These are phyloP conservation scores for Gymnarchus niloticus DNA, from an alignment of 2,113 vertebrate species.

Conservation along the genomic window DNA sequence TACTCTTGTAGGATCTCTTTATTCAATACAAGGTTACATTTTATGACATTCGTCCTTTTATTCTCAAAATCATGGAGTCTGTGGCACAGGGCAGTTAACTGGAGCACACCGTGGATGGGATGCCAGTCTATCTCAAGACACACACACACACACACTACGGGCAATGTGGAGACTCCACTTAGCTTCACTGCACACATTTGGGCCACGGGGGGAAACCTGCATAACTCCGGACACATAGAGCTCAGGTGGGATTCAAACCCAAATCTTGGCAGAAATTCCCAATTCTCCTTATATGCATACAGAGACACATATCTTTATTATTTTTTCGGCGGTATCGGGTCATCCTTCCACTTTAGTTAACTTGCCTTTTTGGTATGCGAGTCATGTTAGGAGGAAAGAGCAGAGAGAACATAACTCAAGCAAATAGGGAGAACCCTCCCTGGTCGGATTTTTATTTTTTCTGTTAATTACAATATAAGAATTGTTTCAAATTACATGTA, in stretches of 20 bases:
- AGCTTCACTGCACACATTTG: background rate
- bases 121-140: background rate
- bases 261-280: background rate
- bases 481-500: constrained; percentile 36
- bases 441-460: constrained; percentile 51
- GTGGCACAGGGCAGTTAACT: background rate
- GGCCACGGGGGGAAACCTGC: background rate
- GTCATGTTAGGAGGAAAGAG: constrained; percentile 14
- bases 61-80: background rate
- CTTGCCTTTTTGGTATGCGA: constrained; percentile 42
- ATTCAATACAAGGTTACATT: no score
- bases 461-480: constrained; percentile 48
- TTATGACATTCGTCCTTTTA: background rate
- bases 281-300: background rate
- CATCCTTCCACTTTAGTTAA: background rate
- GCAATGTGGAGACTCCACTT: background rate
- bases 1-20: background rate
- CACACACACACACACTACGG: background rate
- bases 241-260: background rate
- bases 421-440: constrained; percentile 39
- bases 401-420: constrained; percentile 38
- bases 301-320: background rate
- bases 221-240: background rate
- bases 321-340: background rate
- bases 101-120: background rate